Base-by-base conservation (phyloP, 2,888 invertebrate species). In the Cheilosia grossa region DNA sequence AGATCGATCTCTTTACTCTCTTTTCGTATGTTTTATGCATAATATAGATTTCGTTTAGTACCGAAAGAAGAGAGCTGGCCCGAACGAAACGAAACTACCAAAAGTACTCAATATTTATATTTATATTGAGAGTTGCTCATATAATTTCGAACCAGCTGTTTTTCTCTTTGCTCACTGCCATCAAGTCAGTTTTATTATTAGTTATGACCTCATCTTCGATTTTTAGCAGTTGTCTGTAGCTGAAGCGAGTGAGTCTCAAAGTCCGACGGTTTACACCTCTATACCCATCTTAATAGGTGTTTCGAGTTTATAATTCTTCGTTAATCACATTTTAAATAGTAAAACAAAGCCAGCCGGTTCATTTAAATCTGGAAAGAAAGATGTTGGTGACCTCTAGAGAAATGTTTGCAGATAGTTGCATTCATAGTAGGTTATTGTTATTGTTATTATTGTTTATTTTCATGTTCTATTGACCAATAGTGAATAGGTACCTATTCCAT, bases 161-260 rank as follows among this genome's bases (percentile, higher is more conserved):
- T 81, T 81, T 85, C 85, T 85, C 85, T 85, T 85, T 58, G 49
- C 69, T 61, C 69, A 80, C 69, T 49, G 64, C 74, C 83, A 87
- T 88, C 88, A 88, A 87, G 91, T 91, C 91, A 91, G 90, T 91
- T 91, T 91, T 91, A 91, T 91, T 91, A 91, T 91, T 91, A 91
- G 91, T 91, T 90, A 91, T 91, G 91, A 91, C 91, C 91, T 91
- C 91, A 91, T 91, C 91, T 91, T 91, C 90, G 91, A 91, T 91
- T 91, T 90, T 90, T 88, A 89, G 88, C 89, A 89, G 88, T 89
- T 90, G 89, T 88, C 89, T 89, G 88, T 89, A 90, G 89, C 90
- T 89, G 89, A 90, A 89, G 89, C 89, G 87, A 88, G 88, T 88
- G 78, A 88, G 87, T 77, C 51, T 82, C 81, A 6, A 27, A 27